Evolutionary conservation across 2,113 vertebrate species (phyloP), one percentile per base, ranked within the genome.

Genomic region (Pteropus alecto): DNA sequence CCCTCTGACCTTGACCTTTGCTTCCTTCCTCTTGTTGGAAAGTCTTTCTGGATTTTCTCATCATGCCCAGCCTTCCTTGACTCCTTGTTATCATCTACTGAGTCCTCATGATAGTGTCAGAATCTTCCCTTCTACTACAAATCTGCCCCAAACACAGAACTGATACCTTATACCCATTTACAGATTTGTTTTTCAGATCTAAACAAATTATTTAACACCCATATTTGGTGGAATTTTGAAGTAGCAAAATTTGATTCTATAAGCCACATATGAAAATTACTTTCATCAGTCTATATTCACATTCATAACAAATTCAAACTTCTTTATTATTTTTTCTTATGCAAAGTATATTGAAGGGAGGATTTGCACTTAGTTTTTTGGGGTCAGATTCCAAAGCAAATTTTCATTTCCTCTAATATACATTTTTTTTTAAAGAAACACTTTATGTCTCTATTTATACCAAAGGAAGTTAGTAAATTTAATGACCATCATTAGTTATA

Each of bases 331-430:
- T 43, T 82, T 54, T 67, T 35, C 54, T 90, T 79, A 85, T 54
- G 33, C 7, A 65, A 86, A 82, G 5, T 67, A 54, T n/a, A 73
- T 90, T 89, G 51, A 93, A 71, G 35, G 91, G 21, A 92, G 26
- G 11, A 95, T 92, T 15, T 92, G 48, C 10, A 78, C 77, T 85
- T 81, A 77, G n/a, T 65, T 21, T 74, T 65, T 56, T 41, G 88
- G 58, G 21, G 70, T 91, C 43, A 82, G 51, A 94, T 60, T 89
- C 43, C 86, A 94, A 82, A 90, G 73, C 82, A 94, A 83, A 84
- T 30, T 71, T 93, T 54, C 8, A 76, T 88, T 93, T 94, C n/a
- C 56, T 28, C 13, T 68, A 85, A 81, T 54, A 77, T 0, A n/a
- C 14, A 65, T 87, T 76, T 56, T 71, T n/a, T 90, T 79, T 58